Evolutionary conservation across 2,888 invertebrate genomes (phyloP), one percentile per base, ranked within the genome.

Genomic region (Acanthosepion lycidas): DNA sequence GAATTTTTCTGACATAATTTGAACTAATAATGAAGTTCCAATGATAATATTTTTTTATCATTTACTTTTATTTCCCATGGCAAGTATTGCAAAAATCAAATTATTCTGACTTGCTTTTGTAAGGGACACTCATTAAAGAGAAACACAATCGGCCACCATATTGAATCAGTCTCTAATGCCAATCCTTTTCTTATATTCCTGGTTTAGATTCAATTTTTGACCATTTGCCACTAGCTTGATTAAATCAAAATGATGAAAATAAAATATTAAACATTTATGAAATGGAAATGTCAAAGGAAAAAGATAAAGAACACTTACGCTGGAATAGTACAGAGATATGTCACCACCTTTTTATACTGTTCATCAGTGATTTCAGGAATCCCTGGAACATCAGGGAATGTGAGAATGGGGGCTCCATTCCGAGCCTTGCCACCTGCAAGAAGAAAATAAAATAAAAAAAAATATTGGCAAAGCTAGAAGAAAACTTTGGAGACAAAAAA

Each of bases 251-350:
- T 42, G 91, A 42, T 2, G 20, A n/a, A n/a, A 91, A n/a, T 18
- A 91, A 48, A 92, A 49, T n/a, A 8, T 49, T 26, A 4, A 92
- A 92, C 42, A 49, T 92, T 51, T 51, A 26, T 51, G 1, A 92
- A 20, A 92, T 15, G n/a, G 12, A 53, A 53, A 12, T 53, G 9
- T 53, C 15, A 26, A 64, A 78, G 0, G n/a, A 9, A 3, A n/a
- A 78, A 78, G 28, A 28, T n/a, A 3, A 94, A 59, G 94, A 48
- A 0, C 96, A 98, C 99, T 98, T 98, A 99, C 99, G 99, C 98
- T 97, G 99, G 99, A 97, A 99, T 99, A 97, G 99, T 99, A 95
- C 99, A 99, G 97, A 99, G 98, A 98, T 99, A 99, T 97, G 99
- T 98, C 98, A 99, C 98, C 96, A 99, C 98, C 97, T 99, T 98